Percentiles rank a stretch among this genome's conserved stretches.
These are phyloP conservation scores for Macroglossus sobrinus DNA, from an alignment of 2,113 vertebrate species.

Conservation along the genomic window DNA sequence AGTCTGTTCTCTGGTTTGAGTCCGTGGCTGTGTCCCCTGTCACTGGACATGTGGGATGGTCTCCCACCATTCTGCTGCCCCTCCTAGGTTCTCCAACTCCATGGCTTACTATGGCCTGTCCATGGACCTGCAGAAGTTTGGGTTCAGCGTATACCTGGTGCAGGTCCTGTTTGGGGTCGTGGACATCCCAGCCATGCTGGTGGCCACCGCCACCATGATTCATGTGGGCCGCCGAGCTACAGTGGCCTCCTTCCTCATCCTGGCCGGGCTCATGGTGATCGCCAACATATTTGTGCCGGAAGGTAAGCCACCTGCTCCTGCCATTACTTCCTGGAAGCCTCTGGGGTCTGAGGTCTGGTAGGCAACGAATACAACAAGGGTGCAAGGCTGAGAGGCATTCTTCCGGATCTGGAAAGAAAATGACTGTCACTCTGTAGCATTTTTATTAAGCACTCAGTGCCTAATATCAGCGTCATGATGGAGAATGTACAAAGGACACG, in stretches of 20 bases:
- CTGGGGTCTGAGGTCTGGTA: background rate
- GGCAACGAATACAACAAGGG: background rate
- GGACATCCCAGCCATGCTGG: slow-evolving; percentile 87
- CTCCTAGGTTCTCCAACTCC: slow-evolving; percentile 83
- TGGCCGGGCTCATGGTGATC: slow-evolving; percentile 84
- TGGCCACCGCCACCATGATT: slow-evolving; percentile 82
- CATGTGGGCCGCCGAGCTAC: slow-evolving; percentile 84
- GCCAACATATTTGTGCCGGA: slow-evolving; percentile 86
- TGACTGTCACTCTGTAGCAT: background rate
- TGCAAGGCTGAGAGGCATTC: background rate
- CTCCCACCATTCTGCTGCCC: accelerated
- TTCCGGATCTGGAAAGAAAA: background rate
- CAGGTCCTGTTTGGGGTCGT: slow-evolving; percentile 88
- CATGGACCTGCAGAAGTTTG: slow-evolving; percentile 92
- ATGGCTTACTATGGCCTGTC: slow-evolving; percentile 90
- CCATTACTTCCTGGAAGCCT: accelerated
- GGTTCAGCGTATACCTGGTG: slow-evolving; percentile 86
- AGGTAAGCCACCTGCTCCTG: slow-evolving; percentile 71
- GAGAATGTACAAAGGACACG: background rate
- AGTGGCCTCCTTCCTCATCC: slow-evolving; percentile 83
- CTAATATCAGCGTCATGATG: accelerated
- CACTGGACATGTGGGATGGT: too few species aligned
- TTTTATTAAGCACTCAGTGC: background rate
- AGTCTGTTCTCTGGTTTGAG: background rate
- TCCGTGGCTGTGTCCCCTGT: background rate